Base-by-base conservation (phyloP, 2,888 invertebrate species). In the Augochlorella aurata region DNA sequence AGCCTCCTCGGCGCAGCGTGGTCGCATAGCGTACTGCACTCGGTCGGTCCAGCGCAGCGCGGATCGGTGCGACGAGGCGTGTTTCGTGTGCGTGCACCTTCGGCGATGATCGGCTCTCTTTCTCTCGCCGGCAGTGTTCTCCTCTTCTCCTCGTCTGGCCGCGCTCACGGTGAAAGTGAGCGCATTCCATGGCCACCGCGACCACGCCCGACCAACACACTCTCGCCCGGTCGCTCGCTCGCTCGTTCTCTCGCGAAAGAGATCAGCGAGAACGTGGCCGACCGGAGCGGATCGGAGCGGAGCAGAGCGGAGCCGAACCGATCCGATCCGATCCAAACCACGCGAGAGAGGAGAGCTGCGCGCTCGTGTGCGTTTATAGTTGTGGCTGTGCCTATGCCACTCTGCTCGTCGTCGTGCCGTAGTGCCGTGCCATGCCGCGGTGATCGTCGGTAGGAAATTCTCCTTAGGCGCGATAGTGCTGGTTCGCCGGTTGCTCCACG, bases 171-270 rank as follows among this genome's bases (percentile, higher is more conserved):
- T 93, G 93, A 93, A 93, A 93, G 93, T 93, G 93, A 93, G 93
- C 93, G 93, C 93, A 93, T 93, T 93, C 93, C 93, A 93, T 92
- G 93, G 93, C 93, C 93, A 93, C 92, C 90, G 91, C 91, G 93
- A 92, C 93, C 93, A 93, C 93, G 93, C 93, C 93, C 93, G 92
- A 93, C 90, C 91, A 90, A 91, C 90, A 91, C 91, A 91, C 89
- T 86, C 86, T 83, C 88, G 82, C 85, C 50, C 67, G 38, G 38
- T 38, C 38, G 38, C 38, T 38, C 50, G 68, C 8, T 65, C 71
- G 44, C 45, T 54, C 47, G 44, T 21, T 58, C 67, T 47, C 72
- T 58, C 74, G 73, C 58, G 77, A 69, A 74, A 78, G 86, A 86
- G 86, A 86, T 86, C 86, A 66, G 75, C 83, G 84, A 76, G 86